A percentile compares a stretch with the other conserved stretches of the same genome.
These are phyloP conservation scores for Tonatia bakeri DNA, from an alignment of 2,113 vertebrate species.

Conservation along the genomic window DNA sequence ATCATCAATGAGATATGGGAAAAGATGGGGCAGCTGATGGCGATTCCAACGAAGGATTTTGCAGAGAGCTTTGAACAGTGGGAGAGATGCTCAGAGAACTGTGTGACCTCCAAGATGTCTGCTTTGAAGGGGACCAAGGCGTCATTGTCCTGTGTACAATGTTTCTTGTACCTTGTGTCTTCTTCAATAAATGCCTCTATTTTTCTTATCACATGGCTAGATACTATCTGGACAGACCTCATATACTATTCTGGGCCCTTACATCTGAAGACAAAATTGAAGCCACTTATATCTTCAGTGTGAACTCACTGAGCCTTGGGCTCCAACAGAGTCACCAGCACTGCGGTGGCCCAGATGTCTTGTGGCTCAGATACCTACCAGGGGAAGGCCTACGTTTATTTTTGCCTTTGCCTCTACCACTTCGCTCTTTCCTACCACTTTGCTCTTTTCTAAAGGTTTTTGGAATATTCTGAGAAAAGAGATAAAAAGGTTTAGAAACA, in stretches of 20 bases:
- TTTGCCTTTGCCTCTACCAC: conserved; percentile 10
- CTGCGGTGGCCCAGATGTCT: neutral
- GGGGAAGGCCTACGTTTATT: neutral
- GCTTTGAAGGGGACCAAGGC: too few relatives aligned
- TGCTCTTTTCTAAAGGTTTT: neutral
- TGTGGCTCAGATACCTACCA: neutral
- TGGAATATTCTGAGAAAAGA: neutral
- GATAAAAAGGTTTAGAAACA: neutral
- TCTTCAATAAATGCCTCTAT: too few relatives aligned
- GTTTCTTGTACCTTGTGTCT: too few relatives aligned
- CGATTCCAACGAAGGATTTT: too few relatives aligned
- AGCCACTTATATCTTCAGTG: neutral
- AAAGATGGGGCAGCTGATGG: too few relatives aligned
- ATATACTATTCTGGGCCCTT: conserved; percentile 21
- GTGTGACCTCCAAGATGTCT: too few relatives aligned
- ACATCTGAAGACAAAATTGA: conserved; percentile 6
- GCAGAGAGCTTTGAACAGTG: too few relatives aligned
- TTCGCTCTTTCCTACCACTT: neutral
- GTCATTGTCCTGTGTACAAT: too few relatives aligned
- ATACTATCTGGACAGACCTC: too few relatives aligned
- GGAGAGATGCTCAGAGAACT: too few relatives aligned
- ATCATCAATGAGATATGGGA: too few relatives aligned
- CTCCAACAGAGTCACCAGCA: neutral
- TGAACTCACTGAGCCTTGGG: neutral
- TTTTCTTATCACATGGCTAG: too few relatives aligned